Conservation (phyloP, 1,140 invertebrate species). For the Eufriesea mexicana region DNA sequence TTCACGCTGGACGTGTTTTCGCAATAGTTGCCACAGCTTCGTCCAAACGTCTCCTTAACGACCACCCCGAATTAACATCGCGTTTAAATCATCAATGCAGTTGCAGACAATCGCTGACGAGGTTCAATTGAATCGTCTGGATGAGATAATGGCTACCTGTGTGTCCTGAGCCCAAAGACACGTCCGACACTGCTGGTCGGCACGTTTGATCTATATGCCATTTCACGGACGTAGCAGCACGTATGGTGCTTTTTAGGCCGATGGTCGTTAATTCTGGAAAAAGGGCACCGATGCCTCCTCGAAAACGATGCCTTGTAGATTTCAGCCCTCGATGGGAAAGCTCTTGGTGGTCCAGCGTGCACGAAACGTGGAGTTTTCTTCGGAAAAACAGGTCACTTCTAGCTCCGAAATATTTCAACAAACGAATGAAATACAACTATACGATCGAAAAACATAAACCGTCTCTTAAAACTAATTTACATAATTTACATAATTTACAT, state of each 20-base stretch:
- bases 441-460: too few relatives aligned
- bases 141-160: slow-evolving; percentile 33
- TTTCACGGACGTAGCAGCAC: slow-evolving; percentile 16
- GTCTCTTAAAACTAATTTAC: too few relatives aligned
- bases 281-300: slow-evolving; percentile 6
- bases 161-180: neutral
- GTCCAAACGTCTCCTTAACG: neutral
- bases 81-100: slow-evolving; percentile 4
- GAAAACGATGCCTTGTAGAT: slow-evolving; percentile 32
- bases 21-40: neutral
- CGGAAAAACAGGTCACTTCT: too few relatives aligned
- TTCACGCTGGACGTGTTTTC: too few relatives aligned
- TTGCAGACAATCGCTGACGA: neutral
- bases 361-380: neutral
- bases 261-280: slow-evolving; percentile 38
- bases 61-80: slow-evolving; percentile 5
- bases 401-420: too few relatives aligned
- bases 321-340: slow-evolving; percentile 22
- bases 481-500: too few relatives aligned
- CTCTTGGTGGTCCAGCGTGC: slow-evolving; percentile 6
- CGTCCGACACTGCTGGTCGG: slow-evolving; percentile 20
- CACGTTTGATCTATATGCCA: slow-evolving; percentile 32
- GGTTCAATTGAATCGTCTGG: slow-evolving; percentile 26
- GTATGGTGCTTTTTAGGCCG: neutral
- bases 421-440: too few relatives aligned